Evolutionary conservation across 2,888 invertebrate species (phyloP).

Genomic region (Dromius quadrimaculatus): DNA sequence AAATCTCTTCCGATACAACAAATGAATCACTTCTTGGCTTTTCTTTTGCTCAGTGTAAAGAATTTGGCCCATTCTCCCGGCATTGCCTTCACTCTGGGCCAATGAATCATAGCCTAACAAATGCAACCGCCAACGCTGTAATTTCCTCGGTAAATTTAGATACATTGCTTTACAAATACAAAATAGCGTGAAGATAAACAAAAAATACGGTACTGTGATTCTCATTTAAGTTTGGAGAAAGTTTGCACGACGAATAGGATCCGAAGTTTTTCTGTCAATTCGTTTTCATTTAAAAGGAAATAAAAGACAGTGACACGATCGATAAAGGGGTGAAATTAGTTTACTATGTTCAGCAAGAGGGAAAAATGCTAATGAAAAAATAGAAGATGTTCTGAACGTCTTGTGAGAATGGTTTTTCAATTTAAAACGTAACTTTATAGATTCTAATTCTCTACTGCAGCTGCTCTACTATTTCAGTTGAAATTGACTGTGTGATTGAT

Average conservation of each 20-base stretch:
- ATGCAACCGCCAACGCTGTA: conserved; percentile 39
- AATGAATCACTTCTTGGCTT: not conserved
- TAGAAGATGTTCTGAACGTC: no score
- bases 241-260: not conserved
- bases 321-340: conserved; percentile 20
- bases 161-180: conserved; percentile 43
- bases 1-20: no score
- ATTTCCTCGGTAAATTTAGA: conserved; percentile 46
- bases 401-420: no score
- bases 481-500: no score
- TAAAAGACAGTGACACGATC: conserved; percentile 29
- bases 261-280: conserved; percentile 19
- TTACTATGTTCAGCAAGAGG: no score
- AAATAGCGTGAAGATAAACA: conserved; percentile 34
- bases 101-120: conserved; percentile 42
- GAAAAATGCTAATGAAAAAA: no score
- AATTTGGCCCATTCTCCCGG: conserved; percentile 8
- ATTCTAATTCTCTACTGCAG: no score
- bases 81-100: not conserved
- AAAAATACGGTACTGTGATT: conserved; percentile 46
- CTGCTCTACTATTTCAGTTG: no score
- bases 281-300: conserved; percentile 38
- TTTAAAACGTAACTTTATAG: no score
- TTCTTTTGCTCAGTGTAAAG: not conserved
- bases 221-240: conserved; percentile 43